Evolutionary conservation across 2,797 vertebrate genomes (phyloP).

Genomic region (Sebastes iracundus): DNA sequence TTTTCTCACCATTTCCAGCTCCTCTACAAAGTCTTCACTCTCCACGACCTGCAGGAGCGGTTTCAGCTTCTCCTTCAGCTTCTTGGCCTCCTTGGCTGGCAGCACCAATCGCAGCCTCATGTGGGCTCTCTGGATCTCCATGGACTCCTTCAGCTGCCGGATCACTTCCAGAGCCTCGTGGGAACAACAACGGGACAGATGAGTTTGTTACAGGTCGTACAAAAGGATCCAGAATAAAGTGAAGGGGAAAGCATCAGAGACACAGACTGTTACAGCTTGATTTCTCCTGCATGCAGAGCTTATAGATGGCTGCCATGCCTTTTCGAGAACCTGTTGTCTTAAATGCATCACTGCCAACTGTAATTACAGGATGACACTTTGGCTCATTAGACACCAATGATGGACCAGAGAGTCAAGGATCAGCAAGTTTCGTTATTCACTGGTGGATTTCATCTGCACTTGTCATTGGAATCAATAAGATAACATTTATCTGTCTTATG

Average conservation of each 20-base stretch:
- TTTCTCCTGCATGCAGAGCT: background rate
- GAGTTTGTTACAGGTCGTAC: background rate
- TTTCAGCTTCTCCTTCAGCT: conserved; percentile 95
- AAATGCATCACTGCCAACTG: background rate
- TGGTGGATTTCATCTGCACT: no score
- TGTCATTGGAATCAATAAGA: no score
- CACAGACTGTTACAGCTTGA: background rate
- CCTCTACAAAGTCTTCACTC: conserved; percentile 92
- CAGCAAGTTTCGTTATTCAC: no score
- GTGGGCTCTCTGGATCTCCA: conserved; percentile 96
- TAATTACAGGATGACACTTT: background rate
- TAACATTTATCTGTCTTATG: background rate
- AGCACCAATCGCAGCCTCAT: conserved; percentile 92
- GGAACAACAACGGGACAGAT: background rate
- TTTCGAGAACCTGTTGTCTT: background rate
- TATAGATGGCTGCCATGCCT: background rate
- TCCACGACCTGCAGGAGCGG: conserved; percentile 91
- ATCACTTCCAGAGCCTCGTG: conserved; percentile 94
- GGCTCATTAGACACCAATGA: no score
- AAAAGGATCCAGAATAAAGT: background rate
- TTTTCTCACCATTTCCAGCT: conserved; percentile 90
- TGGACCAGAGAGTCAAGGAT: no score
- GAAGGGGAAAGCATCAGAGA: background rate
- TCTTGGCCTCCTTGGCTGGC: conserved; percentile 93
- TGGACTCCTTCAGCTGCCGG: conserved; percentile 92